Conservation (phyloP, 2,888 invertebrate genomes). For the Phortica okadai region DNA sequence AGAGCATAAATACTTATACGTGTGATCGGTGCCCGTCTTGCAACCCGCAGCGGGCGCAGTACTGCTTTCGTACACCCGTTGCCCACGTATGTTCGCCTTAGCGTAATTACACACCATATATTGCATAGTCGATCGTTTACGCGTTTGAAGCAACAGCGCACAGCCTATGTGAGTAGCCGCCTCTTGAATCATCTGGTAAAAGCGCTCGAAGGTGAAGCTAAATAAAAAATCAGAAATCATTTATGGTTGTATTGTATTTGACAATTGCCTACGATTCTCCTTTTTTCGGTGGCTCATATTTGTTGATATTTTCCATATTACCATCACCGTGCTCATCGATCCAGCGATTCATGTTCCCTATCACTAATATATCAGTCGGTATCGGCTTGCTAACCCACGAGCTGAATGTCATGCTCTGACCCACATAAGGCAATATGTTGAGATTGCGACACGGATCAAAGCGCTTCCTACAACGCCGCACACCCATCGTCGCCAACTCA, state of each 20-base stretch:
- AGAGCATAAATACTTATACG: conserved; percentile 36
- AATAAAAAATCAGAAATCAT: not conserved
- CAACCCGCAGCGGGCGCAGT: conserved; percentile 26
- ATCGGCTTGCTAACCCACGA: not conserved
- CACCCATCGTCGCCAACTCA: conserved; percentile 31
- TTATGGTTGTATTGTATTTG: too few relatives aligned
- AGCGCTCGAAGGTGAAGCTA: conserved; percentile 43
- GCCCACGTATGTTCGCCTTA: conserved; percentile 22
- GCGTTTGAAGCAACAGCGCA: conserved; percentile 33
- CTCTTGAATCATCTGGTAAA: conserved; percentile 46
- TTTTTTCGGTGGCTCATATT: not conserved
- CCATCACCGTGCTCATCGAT: not conserved
- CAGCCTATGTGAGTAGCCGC: conserved; percentile 46
- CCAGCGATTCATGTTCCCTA: conserved; percentile 8
- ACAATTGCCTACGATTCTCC: not conserved
- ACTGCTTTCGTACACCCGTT: conserved; percentile 36
- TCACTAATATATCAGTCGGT: not conserved
- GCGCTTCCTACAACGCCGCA: not conserved
- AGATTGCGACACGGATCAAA: conserved; percentile 19
- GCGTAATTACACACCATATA: conserved; percentile 48
- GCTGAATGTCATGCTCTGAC: not conserved
- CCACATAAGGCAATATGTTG: conserved; percentile 3
- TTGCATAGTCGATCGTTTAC: not conserved
- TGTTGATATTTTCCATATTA: not conserved
- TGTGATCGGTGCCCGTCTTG: conserved; percentile 26